Evolutionary conservation across 2,113 vertebrate genomes (phyloP), one percentile per base, ranked within the genome.

Genomic region (Crotalus tigris): DNA sequence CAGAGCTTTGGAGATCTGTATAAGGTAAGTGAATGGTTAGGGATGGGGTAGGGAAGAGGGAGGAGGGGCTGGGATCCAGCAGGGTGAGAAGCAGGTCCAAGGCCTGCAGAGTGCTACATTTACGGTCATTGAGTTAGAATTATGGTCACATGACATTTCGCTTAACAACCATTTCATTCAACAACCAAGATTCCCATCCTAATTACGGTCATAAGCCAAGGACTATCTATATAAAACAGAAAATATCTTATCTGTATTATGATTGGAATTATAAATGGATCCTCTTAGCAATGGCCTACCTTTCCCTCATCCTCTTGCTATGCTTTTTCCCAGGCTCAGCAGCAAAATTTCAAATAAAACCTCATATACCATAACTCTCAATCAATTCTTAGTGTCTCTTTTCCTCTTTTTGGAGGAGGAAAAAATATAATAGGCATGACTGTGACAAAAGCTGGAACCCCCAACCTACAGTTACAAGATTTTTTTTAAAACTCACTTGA

Each of bases 401-500:
- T 21, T 39, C 81, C 29, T 54, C 5, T n/a, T 87, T 89, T 81
- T 33, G 29, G 87, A n/a, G 19, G 0, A 17, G 87, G 4, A 12
- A n/a, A 46, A 15, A 7, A 49, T 11, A 64, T 7, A 61, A 9
- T 51, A 90, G 12, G 53, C 23, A 2, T 54, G 49, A 17, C n/a
- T 49, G 86, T 94, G 29, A 49, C 5, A 91, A 88, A 55, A 46
- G 19, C 0, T 10, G 85, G 29, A 5, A 39, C 1, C 33, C n/a
- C 46, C 61, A 59, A 90, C 17, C 57, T 39, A 85, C 11, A 3
- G 33, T 12, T 21, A 33, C 17, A 44, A 21, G 12, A 57, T 17
- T 54, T 54, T 91, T 33, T 13, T 10, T 1, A 94, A 93, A 96
- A 99, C 98, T 99, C 98, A 99, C 98, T 98, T 98, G 98, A 95